Evolutionary conservation across 2,797 vertebrate genomes (phyloP).

Genomic region (Thripadectes ignobilis): DNA sequence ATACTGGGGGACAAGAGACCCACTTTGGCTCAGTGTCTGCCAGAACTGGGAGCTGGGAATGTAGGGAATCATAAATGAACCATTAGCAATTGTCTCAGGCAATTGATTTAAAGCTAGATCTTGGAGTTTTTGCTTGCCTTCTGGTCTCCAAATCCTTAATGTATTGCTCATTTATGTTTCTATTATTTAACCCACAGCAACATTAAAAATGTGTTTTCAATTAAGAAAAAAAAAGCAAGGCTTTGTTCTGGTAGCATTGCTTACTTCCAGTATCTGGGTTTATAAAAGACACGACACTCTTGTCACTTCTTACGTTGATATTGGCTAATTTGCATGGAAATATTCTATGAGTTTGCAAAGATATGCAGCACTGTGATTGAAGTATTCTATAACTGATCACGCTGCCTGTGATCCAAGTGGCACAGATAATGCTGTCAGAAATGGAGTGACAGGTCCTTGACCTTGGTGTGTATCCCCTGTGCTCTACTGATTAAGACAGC

Average conservation of each 20-base stretch:
- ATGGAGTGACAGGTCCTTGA: not conserved
- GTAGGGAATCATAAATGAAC: not conserved
- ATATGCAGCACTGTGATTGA: not conserved
- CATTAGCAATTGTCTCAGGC: not conserved
- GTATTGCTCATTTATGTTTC: not conserved
- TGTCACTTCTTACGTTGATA: not conserved
- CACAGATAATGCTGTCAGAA: not conserved
- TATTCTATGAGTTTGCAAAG: not conserved
- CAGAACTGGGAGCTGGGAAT: not conserved
- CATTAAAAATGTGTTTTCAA: not conserved
- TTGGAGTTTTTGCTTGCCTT: not conserved
- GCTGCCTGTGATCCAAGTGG: not conserved
- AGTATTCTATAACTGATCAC: not conserved
- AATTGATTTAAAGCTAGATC: not conserved
- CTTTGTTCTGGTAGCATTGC: not conserved
- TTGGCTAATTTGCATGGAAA: not conserved
- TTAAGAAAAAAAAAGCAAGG: not conserved
- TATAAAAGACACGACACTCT: not conserved
- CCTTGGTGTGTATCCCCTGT: not conserved
- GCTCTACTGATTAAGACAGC: not conserved
- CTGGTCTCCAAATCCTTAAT: not conserved
- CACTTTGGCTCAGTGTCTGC: not conserved
- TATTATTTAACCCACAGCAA: not conserved
- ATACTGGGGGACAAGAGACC: not conserved
- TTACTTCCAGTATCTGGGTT: not conserved